Evolutionary conservation across 2,113 vertebrate genomes (phyloP), one percentile per base, ranked within the genome.

Genomic region (Corythornis madagascariensis): DNA sequence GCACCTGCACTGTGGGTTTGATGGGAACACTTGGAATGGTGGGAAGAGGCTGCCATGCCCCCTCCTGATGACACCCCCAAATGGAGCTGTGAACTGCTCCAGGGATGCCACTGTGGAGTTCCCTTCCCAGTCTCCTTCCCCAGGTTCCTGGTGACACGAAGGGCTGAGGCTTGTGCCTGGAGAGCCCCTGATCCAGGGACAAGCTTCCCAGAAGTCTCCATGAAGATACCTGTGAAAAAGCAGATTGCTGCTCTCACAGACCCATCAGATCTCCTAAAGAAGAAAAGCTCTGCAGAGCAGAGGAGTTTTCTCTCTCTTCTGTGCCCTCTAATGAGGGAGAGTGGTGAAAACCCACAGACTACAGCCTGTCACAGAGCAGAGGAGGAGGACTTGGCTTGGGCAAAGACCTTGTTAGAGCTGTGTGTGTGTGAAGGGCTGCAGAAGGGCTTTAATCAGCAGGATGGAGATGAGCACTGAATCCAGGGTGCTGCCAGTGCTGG

Each of bases 171-270:
- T 28, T 48, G 26, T 75, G n/a, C 78, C 66, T 86, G 73, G 78
- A 92, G 84, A 93, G 88, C 83, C 33, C 57, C 69, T 86, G 83
- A 94, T 71, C 55, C 45, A 69, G 84, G 25, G 83, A 50, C 93
- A 94, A 83, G 80, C 90, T 92, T 94, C 66, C 70, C 61, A 53
- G 50, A 77, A 83, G 70, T 86, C 80, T 78, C 57, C 59, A 42
- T 86, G 83, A 90, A 93, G 70, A 59, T 33, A 92, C 86, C 90
- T 89, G 48, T 78, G 93, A 91, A 93, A 71, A 57, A 76, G 69
- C 45, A 74, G 61, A 86, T 93, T 1, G 7, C 65, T 81, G 61
- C 80, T 92, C 87, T 76, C 70, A 82, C 38, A 29, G 45, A 33
- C 25, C 48, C 42, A 5, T 71, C 35, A 61, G 61, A 92, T 69